Evolutionary conservation across 2,797 vertebrate species (phyloP).

Genomic region (Phylloscopus collybita): DNA sequence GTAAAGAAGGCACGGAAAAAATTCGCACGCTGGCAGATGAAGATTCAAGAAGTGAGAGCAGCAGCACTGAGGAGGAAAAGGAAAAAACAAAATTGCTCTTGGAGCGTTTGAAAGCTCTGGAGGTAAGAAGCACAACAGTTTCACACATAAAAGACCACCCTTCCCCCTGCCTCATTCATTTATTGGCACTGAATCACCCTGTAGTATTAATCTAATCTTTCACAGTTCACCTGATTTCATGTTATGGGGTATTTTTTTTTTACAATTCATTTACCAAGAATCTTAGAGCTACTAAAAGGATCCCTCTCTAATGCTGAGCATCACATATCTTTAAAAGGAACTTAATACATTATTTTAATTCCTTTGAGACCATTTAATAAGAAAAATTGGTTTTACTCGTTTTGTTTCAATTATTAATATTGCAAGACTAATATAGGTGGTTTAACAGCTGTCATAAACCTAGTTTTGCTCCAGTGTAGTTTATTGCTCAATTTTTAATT

Average conservation of each 20-base stretch:
- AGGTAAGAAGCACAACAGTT: slow-evolving; percentile 80
- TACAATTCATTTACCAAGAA: slow-evolving; percentile 27
- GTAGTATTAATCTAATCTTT: slow-evolving; percentile 48
- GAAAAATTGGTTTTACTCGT: not conserved
- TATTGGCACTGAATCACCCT: slow-evolving; percentile 20
- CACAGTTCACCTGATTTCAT: slow-evolving; percentile 12
- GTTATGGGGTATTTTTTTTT: not conserved
- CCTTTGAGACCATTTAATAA: not conserved
- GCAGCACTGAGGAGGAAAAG: slow-evolving; percentile 79
- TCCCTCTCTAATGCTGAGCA: not conserved
- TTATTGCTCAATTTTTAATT: slow-evolving; percentile 16
- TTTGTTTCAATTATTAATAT: slow-evolving; percentile 33
- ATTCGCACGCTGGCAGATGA: slow-evolving; percentile 49
- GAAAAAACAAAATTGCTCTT: slow-evolving; percentile 83
- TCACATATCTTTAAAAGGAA: slow-evolving; percentile 26
- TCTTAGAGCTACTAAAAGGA: slow-evolving; percentile 7
- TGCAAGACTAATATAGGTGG: not conserved
- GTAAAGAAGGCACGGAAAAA: slow-evolving; percentile 75
- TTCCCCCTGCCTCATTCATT: slow-evolving; percentile 7
- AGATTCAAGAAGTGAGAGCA: slow-evolving; percentile 72
- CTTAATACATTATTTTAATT: slow-evolving; percentile 34
- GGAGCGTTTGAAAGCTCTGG: slow-evolving; percentile 86
- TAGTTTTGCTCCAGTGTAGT: not conserved
- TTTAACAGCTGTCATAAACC: slow-evolving; percentile 37
- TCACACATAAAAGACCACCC: not conserved